Conservation (phyloP, 2,888 invertebrate species). For the Luperina testacea region DNA sequence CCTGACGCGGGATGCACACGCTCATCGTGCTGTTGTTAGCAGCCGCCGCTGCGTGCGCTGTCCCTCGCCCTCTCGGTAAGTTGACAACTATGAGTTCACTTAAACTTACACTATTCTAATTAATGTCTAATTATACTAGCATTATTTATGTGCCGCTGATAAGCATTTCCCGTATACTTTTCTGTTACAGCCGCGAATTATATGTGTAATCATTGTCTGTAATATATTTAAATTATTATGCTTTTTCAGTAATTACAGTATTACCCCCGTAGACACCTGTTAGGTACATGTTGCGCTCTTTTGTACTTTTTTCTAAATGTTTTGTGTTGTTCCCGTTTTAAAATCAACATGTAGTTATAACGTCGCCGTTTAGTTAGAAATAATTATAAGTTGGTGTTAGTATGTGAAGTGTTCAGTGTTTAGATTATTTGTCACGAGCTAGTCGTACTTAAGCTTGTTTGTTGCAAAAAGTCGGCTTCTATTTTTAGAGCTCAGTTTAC, state of each 20-base stretch:
- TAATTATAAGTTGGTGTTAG: constrained; percentile 8
- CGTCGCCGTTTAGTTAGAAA: constrained; percentile 2
- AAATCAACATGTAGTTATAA: constrained; percentile 2
- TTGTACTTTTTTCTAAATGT: not conserved
- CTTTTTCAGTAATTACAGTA: constrained; percentile 14
- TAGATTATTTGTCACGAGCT: constrained; percentile 13
- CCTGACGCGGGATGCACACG: constrained; percentile 76
- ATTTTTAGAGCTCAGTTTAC: constrained; percentile 12
- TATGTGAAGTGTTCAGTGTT: constrained; percentile 11
- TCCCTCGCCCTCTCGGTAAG: constrained; percentile 80
- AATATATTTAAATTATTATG: constrained; percentile 28
- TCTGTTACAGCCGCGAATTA: constrained; percentile 54
- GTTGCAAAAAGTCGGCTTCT: constrained; percentile 12
- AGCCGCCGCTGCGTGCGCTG: constrained; percentile 74
- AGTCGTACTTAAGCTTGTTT: constrained; percentile 4
- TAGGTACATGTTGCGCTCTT: constrained; percentile 64
- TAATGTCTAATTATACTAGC: constrained; percentile 6
- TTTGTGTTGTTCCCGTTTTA: not conserved
- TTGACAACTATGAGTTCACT: constrained; percentile 47
- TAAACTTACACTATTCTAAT: constrained; percentile 25
- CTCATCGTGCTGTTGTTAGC: constrained; percentile 72
- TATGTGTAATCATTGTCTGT: not conserved
- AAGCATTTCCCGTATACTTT: constrained; percentile 66
- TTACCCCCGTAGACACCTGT: constrained; percentile 68
- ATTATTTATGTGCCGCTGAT: constrained; percentile 63